phyloP scores from a whole-genome alignment of 2,797 vertebrate species.

The Staurois parvus region DNA sequence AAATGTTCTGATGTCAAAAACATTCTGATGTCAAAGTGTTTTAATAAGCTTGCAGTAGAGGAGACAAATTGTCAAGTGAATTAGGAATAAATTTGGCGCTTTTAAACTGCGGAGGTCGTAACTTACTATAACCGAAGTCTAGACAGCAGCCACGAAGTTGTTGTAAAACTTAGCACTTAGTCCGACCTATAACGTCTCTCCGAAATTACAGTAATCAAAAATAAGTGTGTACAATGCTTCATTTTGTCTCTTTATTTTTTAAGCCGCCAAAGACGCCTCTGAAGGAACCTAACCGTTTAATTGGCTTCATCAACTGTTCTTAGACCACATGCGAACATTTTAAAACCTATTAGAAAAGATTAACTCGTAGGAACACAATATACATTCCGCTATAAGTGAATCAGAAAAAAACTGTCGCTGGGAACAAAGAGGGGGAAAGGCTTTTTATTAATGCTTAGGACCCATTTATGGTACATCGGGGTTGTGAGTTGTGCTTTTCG shows the following conservation, averaged over 20 bases:
- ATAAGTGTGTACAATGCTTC: constrained; percentile 15
- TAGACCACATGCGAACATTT: neutral
- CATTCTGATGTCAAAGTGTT: too few relatives aligned
- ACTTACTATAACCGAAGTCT: neutral
- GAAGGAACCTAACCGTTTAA: constrained; percentile 9
- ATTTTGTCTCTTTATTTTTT: neutral
- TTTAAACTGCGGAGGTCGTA: neutral
- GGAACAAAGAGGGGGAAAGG: too few relatives aligned
- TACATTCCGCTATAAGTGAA: neutral
- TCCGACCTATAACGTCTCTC: neutral
- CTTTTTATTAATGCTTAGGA: too few relatives aligned
- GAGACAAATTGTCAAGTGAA: neutral
- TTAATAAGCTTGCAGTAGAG: too few relatives aligned
- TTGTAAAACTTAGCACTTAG: constrained; percentile 1
- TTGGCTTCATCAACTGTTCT: neutral
- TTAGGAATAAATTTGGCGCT: neutral
- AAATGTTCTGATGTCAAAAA: too few relatives aligned
- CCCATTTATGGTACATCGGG: too few relatives aligned
- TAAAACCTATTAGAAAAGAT: neutral
- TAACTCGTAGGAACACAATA: neutral
- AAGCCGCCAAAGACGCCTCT: neutral
- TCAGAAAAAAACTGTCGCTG: too few relatives aligned
- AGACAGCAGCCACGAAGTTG: constrained; percentile 2
- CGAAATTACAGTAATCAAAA: constrained; percentile 43
- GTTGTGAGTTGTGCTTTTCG: too few relatives aligned